phyloP scores from a whole-genome alignment of 2,797 vertebrate species.

The Microctenopoma stevenorrisi region DNA sequence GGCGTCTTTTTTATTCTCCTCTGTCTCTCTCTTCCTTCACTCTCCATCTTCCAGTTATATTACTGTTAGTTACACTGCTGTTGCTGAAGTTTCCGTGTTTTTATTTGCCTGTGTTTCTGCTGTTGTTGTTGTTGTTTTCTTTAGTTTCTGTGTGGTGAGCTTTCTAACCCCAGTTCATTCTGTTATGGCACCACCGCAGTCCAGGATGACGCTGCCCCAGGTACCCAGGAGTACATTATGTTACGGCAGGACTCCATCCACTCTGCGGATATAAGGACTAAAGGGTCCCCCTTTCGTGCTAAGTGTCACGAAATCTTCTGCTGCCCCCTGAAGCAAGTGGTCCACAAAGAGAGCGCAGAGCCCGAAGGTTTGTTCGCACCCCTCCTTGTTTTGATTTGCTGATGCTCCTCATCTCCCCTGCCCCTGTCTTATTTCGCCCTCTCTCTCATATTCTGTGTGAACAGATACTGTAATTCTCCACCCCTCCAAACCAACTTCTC shows the following conservation, averaged over 20 bases:
- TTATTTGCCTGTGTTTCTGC: slow-evolving; percentile 68
- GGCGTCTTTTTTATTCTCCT: slow-evolving; percentile 40
- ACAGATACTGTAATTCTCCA: slow-evolving; percentile 41
- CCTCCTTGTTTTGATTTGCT: slow-evolving; percentile 85
- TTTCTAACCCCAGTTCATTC: slow-evolving; percentile 98
- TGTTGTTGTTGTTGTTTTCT: slow-evolving; percentile 64
- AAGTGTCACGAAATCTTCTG: slow-evolving; percentile 99
- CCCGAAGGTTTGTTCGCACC: slow-evolving; percentile 97
- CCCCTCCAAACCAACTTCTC: slow-evolving; percentile 56
- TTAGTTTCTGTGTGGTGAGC: slow-evolving; percentile 67
- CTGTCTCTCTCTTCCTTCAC: slow-evolving; percentile 34
- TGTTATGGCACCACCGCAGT: slow-evolving; percentile 97
- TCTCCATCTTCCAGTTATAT: slow-evolving; percentile 29
- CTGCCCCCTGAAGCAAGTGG: slow-evolving; percentile 99
- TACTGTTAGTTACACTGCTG: slow-evolving; percentile 44
- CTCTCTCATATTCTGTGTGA: slow-evolving; percentile 65
- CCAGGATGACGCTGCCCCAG: slow-evolving; percentile 99
- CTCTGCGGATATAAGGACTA: slow-evolving; percentile 99
- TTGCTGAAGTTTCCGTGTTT: slow-evolving; percentile 47
- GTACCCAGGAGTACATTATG: slow-evolving; percentile 99
- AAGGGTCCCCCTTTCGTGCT: slow-evolving; percentile 99
- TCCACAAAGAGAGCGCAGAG: slow-evolving; percentile 97
- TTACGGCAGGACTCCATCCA: slow-evolving; percentile 99
- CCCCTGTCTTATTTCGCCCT: slow-evolving; percentile 36
- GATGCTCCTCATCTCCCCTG: slow-evolving; percentile 52